phyloP scores from a whole-genome alignment of 2,113 vertebrate species.

The Harpagus bidentatus region DNA sequence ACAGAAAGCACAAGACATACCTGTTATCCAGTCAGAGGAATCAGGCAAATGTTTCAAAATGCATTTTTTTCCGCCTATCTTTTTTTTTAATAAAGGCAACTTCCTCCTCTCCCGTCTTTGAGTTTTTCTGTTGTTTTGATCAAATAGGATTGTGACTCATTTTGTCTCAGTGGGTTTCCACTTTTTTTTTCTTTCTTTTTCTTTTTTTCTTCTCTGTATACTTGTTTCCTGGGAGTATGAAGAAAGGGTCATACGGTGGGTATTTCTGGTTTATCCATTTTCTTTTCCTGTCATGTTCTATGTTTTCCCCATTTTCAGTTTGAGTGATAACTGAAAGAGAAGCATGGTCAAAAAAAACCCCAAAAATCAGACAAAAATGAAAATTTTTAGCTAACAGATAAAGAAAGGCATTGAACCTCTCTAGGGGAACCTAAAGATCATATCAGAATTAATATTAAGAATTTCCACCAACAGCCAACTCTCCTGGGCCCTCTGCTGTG shows the following conservation, averaged over 20 bases:
- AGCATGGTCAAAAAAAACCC: rapidly evolving
- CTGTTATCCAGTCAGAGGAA: neutral
- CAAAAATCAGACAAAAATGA: neutral
- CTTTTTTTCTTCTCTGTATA: neutral
- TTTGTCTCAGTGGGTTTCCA: neutral
- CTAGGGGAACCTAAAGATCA: neutral
- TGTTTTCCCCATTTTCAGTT: neutral
- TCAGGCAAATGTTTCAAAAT: neutral
- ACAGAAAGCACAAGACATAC: neutral
- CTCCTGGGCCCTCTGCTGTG: neutral
- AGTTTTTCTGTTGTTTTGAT: neutral
- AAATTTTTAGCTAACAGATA: neutral
- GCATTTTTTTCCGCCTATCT: neutral
- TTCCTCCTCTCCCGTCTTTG: neutral
- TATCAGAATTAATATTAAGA: neutral
- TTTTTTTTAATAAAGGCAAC: neutral
- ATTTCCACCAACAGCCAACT: neutral
- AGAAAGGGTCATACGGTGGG: neutral
- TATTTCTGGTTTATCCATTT: neutral
- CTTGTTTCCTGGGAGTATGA: neutral
- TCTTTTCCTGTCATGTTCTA: neutral
- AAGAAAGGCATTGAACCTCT: neutral
- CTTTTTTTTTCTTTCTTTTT: neutral
- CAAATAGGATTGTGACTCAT: neutral
- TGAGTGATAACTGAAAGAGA: neutral